Evolutionary conservation across 64 coral and sea anemone genomes (phyloP).

Genomic region (Montipora efflorescens): DNA sequence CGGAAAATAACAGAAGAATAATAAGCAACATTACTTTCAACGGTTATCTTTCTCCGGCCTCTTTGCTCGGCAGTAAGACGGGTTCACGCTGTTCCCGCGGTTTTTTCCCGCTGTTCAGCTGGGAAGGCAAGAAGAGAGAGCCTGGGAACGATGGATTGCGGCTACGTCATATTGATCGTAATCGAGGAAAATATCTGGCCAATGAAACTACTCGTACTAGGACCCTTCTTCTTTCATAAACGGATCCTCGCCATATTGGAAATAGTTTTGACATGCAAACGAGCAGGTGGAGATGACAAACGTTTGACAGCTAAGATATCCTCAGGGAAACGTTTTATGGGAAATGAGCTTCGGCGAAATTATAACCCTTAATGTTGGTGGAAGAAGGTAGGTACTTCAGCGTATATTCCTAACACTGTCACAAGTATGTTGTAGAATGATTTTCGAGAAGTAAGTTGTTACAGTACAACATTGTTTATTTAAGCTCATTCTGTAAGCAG

Average conservation of each 20-base stretch:
- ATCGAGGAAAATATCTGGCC: neutral
- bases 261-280: constrained; percentile 2
- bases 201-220: neutral
- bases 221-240: neutral
- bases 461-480: neutral
- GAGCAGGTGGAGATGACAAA: constrained; percentile 42
- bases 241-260: constrained; percentile 64
- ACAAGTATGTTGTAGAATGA: too few species aligned
- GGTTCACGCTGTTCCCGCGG: too few species aligned
- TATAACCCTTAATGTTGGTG: constrained; percentile 89
- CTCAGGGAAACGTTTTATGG: constrained; percentile 18
- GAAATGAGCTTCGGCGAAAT: constrained; percentile 95
- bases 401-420: too few species aligned
- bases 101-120: too few species aligned
- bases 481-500: neutral
- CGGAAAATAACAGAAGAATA: too few species aligned
- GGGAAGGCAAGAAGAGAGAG: neutral
- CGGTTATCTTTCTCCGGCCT: too few species aligned
- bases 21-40: too few species aligned
- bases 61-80: too few species aligned
- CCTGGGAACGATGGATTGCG: too few species aligned
- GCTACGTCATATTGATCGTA: neutral
- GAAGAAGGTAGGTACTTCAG: constrained; percentile 68
- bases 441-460: neutral
- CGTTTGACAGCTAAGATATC: constrained; percentile 11